Evolutionary conservation across 2,797 vertebrate species (phyloP).

Genomic region (Oryzias sinensis): DNA sequence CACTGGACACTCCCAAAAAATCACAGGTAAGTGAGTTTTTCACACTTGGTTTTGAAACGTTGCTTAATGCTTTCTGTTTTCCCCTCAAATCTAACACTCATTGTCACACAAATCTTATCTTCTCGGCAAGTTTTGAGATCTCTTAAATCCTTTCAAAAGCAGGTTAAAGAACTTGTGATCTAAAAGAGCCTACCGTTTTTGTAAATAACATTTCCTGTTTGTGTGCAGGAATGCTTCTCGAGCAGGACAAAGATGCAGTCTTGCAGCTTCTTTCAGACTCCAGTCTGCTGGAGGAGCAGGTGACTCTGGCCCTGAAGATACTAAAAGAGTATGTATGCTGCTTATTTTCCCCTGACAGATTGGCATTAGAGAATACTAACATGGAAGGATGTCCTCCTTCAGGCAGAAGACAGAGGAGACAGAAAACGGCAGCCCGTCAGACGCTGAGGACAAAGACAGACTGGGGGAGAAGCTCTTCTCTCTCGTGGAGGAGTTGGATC

Average conservation of each 20-base stretch:
- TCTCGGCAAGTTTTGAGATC: too few relatives aligned
- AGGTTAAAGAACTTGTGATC: too few relatives aligned
- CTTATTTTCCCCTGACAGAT: background rate
- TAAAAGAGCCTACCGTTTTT: background rate
- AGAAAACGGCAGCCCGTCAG: constrained; percentile 64
- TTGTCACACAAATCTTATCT: too few relatives aligned
- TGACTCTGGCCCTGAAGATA: constrained; percentile 73
- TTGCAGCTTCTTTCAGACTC: constrained; percentile 75
- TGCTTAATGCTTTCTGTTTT: background rate
- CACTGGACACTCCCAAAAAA: constrained; percentile 81
- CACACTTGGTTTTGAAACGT: background rate
- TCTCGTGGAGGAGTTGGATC: constrained; percentile 75
- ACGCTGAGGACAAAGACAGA: constrained; percentile 71
- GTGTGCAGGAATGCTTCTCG: constrained; percentile 79
- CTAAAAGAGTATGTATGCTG: constrained; percentile 69
- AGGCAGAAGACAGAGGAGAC: constrained; percentile 63
- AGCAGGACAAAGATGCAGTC: constrained; percentile 76
- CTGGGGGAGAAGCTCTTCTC: constrained; percentile 79
- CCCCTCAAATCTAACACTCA: too few relatives aligned
- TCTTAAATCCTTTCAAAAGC: too few relatives aligned
- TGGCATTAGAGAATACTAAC: background rate
- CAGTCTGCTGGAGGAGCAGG: constrained; percentile 70
- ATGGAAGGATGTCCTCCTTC: constrained; percentile 3
- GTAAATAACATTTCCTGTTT: constrained; percentile 1
- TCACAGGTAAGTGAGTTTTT: constrained; percentile 71